phyloP scores from a whole-genome alignment of 2,888 invertebrate species.

The Harpalus rufipes region DNA sequence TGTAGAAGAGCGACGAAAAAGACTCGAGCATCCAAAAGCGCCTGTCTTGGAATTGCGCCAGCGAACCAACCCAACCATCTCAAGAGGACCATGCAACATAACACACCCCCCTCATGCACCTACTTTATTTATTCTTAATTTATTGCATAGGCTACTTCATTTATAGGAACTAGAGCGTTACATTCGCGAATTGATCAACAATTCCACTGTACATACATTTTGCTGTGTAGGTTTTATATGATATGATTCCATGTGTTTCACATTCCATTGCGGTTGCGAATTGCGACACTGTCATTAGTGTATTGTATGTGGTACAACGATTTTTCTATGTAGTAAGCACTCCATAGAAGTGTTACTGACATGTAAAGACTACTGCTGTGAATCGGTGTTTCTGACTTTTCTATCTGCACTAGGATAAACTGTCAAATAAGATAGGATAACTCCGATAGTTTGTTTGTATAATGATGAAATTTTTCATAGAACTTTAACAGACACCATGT shows the following conservation, averaged over 20 bases:
- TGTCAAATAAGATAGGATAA: slow-evolving; percentile 52
- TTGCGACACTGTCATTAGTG: slow-evolving; percentile 14
- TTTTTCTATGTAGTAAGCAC: slow-evolving; percentile 49
- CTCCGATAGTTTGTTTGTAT: not conserved
- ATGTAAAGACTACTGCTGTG: slow-evolving; percentile 59
- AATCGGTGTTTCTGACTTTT: slow-evolving; percentile 63
- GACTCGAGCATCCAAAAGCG: slow-evolving; percentile 81
- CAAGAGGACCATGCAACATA: slow-evolving; percentile 75
- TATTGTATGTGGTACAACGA: slow-evolving; percentile 35
- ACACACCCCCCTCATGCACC: slow-evolving; percentile 74
- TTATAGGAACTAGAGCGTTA: slow-evolving; percentile 15
- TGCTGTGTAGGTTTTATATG: slow-evolving; percentile 48
- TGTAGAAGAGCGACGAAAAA: slow-evolving; percentile 78
- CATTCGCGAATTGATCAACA: slow-evolving; percentile 25
- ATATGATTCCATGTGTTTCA: slow-evolving; percentile 53
- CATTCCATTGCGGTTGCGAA: slow-evolving; percentile 37
- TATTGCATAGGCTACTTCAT: slow-evolving; percentile 71
- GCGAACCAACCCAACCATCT: slow-evolving; percentile 68
- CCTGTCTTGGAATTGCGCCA: slow-evolving; percentile 81
- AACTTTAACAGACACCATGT: not conserved
- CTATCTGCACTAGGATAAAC: slow-evolving; percentile 56
- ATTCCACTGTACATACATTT: slow-evolving; percentile 45
- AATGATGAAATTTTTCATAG: not conserved
- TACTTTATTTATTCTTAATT: slow-evolving; percentile 74
- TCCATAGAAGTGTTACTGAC: not conserved